Evolutionary conservation across 2,113 vertebrate genomes (phyloP).

Genomic region (Hippocampus zosterae): DNA sequence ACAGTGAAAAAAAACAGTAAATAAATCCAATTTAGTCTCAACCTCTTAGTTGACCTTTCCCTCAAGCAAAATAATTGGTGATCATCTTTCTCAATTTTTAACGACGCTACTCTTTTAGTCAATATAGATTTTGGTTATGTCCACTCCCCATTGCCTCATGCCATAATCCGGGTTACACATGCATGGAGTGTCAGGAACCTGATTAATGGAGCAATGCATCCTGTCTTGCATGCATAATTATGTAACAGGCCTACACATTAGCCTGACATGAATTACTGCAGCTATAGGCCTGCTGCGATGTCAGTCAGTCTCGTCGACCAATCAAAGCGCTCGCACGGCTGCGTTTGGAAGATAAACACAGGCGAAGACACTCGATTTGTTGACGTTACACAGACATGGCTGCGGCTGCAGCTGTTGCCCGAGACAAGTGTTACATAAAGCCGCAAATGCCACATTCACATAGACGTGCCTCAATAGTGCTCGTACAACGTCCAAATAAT

Average conservation of each 20-base stretch:
- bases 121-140: too few species aligned
- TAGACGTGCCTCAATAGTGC: not conserved
- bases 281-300: conserved; percentile 18
- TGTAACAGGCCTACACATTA: conserved; percentile 39
- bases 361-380: conserved; percentile 27
- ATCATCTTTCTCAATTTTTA: too few species aligned
- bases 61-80: too few species aligned
- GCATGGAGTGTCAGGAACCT: not conserved
- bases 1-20: too few species aligned
- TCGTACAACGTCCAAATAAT: not conserved
- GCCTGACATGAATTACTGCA: conserved; percentile 21
- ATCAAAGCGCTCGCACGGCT: conserved; percentile 15
- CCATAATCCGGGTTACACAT: too few species aligned
- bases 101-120: too few species aligned
- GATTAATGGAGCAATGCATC: conserved; percentile 18
- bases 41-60: too few species aligned
- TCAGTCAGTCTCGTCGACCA: conserved; percentile 17
- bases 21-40: too few species aligned
- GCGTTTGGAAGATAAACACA: conserved; percentile 32
- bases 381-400: conserved; percentile 30
- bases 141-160: too few species aligned
- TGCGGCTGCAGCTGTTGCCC: conserved; percentile 22
- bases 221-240: conserved; percentile 38
- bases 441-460: conserved; percentile 43
- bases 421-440: conserved; percentile 68